Evolutionary conservation across 53 echinoderm and acorn worm species (phyloP).

Genomic region (Patiria pectinifera): DNA sequence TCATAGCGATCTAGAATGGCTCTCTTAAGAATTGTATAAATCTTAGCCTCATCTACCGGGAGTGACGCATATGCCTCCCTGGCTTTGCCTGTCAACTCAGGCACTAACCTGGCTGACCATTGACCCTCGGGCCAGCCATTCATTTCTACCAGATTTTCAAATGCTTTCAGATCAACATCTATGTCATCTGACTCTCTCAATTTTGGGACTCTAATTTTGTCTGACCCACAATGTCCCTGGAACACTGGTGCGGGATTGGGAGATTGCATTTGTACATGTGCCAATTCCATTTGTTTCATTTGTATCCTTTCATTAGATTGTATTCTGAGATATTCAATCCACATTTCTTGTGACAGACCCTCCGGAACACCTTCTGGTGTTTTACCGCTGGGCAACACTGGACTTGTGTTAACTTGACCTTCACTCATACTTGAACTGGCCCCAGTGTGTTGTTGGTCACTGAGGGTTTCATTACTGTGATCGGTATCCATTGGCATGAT

Average conservation of each 20-base stretch:
- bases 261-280: no score
- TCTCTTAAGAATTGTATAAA: conserved; percentile 21
- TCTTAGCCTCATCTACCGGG: background rate
- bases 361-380: no score
- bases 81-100: conserved; percentile 47
- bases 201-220: conserved; percentile 30
- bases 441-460: no score
- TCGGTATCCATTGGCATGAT: no score
- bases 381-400: no score
- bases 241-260: background rate
- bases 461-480: no score
- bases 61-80: conserved; percentile 28
- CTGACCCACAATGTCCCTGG: background rate
- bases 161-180: conserved; percentile 20
- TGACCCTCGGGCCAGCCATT: conserved; percentile 25
- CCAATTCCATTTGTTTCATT: no score
- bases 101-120: conserved; percentile 20
- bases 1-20: conserved; percentile 47
- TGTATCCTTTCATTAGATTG: no score
- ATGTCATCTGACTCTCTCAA: conserved; percentile 37
- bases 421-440: no score
- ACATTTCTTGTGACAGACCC: no score
- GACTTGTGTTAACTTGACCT: no score
- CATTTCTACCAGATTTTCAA: conserved; percentile 3
- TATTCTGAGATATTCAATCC: no score